A percentile compares a stretch with the other conserved stretches of the same genome.
These are phyloP conservation scores for Xyrichtys novacula DNA, from an alignment of 2,797 vertebrate species.

Conservation along the genomic window DNA sequence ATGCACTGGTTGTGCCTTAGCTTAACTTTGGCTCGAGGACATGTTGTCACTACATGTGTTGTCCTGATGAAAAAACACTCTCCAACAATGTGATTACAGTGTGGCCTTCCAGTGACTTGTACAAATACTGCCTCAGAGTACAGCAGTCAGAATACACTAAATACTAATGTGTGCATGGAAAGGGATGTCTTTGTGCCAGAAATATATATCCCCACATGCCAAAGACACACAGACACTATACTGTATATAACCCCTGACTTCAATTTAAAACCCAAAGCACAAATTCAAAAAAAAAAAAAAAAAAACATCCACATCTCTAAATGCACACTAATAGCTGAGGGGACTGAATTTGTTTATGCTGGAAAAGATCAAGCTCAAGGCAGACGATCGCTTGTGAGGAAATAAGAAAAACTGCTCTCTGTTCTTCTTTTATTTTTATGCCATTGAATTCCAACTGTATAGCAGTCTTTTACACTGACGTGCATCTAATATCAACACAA, in stretches of 20 bases:
- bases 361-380: conserved; percentile 67
- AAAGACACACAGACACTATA: conserved; percentile 2
- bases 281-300: conserved; percentile 4
- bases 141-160: conserved; percentile 58
- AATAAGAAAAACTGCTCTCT: conserved; percentile 46
- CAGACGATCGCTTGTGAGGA: conserved; percentile 57
- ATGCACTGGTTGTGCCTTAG: conserved; percentile 32
- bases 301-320: conserved; percentile 35
- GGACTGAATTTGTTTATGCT: conserved; percentile 75
- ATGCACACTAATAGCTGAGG: conserved; percentile 54
- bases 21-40: conserved; percentile 57
- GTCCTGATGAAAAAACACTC: conserved; percentile 62
- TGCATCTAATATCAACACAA: background rate
- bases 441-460: conserved; percentile 1
- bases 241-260: background rate
- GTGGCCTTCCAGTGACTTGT: conserved; percentile 61
- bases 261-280: conserved; percentile 20
- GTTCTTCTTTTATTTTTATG: conserved; percentile 17
- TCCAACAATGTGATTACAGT: conserved; percentile 64
- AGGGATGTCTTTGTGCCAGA: conserved; percentile 34
- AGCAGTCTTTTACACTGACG: conserved; percentile 7
- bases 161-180: conserved; percentile 9
- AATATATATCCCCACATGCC: conserved; percentile 34
- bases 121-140: conserved; percentile 54
- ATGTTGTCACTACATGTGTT: conserved; percentile 74